Evolutionary conservation across 2,113 vertebrate genomes (phyloP).

Genomic region (Nannospalax galili): DNA sequence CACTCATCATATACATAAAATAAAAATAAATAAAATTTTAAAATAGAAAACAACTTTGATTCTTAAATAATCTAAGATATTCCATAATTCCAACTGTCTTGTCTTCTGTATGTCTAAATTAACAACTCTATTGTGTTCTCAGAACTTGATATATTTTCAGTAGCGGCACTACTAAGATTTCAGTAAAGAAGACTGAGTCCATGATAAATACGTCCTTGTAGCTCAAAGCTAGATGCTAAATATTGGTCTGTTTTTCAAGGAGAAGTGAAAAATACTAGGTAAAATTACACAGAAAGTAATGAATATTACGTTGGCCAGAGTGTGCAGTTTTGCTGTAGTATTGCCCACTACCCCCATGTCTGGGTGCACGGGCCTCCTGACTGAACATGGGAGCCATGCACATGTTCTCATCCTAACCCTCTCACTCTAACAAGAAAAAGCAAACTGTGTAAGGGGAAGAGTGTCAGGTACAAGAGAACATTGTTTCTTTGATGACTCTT

Average conservation of each 20-base stretch:
- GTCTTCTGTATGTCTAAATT: conserved; percentile 41
- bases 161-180: conserved; percentile 38
- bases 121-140: conserved; percentile 35
- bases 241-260: conserved; percentile 32
- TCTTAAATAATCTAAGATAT: conserved; percentile 19
- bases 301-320: not conserved
- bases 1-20: too few species aligned
- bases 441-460: not conserved
- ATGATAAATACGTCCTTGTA: conserved; percentile 37
- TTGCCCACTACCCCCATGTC: too few species aligned
- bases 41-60: conserved; percentile 17
- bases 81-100: conserved; percentile 20
- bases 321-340: not conserved
- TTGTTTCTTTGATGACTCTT: not conserved
- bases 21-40: not conserved
- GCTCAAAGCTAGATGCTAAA: conserved; percentile 40
- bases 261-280: not conserved
- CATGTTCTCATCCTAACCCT: not conserved
- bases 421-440: not conserved
- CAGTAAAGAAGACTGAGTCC: conserved; percentile 55
- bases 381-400: not conserved
- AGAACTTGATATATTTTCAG: conserved; percentile 18
- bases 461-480: not conserved
- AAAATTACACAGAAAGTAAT: conserved; percentile 2
- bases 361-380: fast-evolving